Conservation (phyloP, 2,113 vertebrate genomes). For the Dendropsophus ebraccatus region DNA sequence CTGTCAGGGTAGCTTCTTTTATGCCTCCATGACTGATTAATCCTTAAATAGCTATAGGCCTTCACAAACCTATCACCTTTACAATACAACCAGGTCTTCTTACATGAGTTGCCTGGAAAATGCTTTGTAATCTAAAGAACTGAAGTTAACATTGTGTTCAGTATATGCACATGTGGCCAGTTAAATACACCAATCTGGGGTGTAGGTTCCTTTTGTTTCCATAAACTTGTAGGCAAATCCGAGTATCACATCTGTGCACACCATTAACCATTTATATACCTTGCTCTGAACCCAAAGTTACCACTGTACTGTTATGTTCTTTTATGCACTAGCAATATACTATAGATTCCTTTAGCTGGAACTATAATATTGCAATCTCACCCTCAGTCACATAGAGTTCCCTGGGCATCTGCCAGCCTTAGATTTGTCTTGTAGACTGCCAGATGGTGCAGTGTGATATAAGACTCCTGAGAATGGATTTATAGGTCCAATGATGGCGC, state of each 20-base stretch:
- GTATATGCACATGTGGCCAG: too few species aligned
- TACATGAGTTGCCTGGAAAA: background rate
- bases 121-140: background rate
- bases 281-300: background rate
- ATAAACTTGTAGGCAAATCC: too few species aligned
- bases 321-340: background rate
- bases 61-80: conserved; percentile 10
- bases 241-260: too few species aligned
- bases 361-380: background rate
- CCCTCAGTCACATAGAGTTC: background rate
- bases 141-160: too few species aligned
- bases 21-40: conserved; percentile 54
- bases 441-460: background rate
- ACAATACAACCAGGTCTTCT: conserved; percentile 3
- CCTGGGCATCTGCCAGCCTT: background rate
- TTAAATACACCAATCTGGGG: too few species aligned
- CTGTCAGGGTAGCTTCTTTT: conserved; percentile 40
- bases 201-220: too few species aligned
- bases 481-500: background rate
- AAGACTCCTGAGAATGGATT: background rate
- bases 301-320: too few species aligned
- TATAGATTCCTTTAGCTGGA: background rate
- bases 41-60: conserved; percentile 45
- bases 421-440: background rate
- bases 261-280: background rate